These are phyloP conservation scores for Pemphigus obesinymphae DNA, from an alignment of 1,140 invertebrate species.

Conservation along the genomic window DNA sequence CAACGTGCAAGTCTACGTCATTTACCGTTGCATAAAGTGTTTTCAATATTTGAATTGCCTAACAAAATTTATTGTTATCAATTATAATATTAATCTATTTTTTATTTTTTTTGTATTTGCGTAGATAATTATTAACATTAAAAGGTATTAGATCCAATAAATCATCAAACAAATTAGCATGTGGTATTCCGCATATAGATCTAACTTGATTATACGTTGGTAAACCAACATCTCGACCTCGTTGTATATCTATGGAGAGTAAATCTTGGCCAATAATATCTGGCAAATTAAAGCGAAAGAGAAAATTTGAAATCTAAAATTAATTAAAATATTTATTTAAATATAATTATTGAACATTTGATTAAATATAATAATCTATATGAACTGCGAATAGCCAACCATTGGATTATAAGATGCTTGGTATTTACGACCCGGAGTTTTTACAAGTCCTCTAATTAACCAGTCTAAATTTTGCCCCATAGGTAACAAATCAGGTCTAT, in stretches of 20 bases:
- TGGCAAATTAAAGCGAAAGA: conserved; percentile 20
- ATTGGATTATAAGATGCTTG: conserved; percentile 25
- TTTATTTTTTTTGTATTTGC: background rate
- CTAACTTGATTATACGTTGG: conserved; percentile 77
- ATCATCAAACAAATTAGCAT: conserved; percentile 57
- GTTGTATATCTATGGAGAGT: conserved; percentile 60
- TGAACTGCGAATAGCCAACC: background rate
- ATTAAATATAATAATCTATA: background rate
- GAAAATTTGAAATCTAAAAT: conserved; percentile 11
- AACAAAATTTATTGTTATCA: conserved; percentile 43
- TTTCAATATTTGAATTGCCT: conserved; percentile 53
- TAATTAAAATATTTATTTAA: background rate
- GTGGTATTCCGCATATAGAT: conserved; percentile 63
- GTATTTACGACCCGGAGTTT: conserved; percentile 17
- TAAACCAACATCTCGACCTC: conserved; percentile 86
- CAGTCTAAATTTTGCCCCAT: conserved; percentile 26
- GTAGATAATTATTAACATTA: background rate
- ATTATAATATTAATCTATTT: background rate
- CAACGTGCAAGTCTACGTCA: conserved; percentile 88
- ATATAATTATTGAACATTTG: background rate
- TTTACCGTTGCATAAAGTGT: conserved; percentile 59
- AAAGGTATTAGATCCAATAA: conserved; percentile 56
- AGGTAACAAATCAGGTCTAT: conserved; percentile 9
- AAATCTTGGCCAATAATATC: conserved; percentile 23
- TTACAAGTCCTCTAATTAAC: conserved; percentile 4